phyloP scores from a whole-genome alignment of 1,140 invertebrate species.

The Sitobion miscanthi region DNA sequence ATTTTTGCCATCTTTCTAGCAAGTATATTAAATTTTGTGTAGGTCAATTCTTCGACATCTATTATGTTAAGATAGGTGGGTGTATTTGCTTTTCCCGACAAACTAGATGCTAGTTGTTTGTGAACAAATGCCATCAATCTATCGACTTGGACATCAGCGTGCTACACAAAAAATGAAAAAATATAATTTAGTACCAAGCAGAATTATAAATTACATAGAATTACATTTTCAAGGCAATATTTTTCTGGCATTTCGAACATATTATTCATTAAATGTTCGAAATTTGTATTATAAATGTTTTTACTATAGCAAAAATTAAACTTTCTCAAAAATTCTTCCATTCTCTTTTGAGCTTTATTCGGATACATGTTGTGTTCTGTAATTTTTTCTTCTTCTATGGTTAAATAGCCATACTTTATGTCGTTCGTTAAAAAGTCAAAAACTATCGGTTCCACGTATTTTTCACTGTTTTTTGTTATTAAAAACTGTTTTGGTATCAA shows the following conservation, averaged over 20 bases:
- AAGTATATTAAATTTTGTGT: not conserved
- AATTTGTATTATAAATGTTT: not conserved
- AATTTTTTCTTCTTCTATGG: not conserved
- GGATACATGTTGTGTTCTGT: not conserved
- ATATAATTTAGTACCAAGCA: not conserved
- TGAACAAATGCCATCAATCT: not conserved
- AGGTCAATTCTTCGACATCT: not conserved
- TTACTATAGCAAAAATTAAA: not conserved
- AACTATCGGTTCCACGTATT: not conserved
- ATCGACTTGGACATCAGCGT: not conserved
- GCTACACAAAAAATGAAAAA: not conserved
- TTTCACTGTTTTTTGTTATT: not conserved
- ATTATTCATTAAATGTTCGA: not conserved
- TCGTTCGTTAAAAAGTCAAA: constrained; percentile 1
- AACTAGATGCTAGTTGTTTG: not conserved
- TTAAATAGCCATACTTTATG: constrained; percentile 6
- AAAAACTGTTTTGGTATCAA: constrained; percentile 8
- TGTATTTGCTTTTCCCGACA: not conserved
- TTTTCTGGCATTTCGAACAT: not conserved
- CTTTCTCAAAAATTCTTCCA: not conserved
- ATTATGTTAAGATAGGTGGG: not conserved
- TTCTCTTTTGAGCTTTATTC: not conserved
- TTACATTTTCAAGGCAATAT: not conserved
- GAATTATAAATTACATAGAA: not conserved
- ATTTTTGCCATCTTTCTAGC: constrained; percentile 34